A percentile compares a stretch with the other conserved stretches of the same genome.
phyloP scores from a whole-genome alignment of 2,113 vertebrate species.

The Cebus imitator region DNA sequence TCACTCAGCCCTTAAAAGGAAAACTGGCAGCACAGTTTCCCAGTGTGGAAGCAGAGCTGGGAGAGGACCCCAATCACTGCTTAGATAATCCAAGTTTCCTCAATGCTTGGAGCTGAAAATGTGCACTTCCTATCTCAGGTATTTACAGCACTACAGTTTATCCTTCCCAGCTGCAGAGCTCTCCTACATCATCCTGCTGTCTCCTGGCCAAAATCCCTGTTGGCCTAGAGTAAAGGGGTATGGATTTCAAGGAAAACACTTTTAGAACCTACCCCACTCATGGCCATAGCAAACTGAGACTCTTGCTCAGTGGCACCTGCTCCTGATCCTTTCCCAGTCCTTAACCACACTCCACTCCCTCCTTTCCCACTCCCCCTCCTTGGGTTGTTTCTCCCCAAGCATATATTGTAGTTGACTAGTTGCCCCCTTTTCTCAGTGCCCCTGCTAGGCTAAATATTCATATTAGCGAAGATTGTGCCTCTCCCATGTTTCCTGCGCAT shows the following conservation, averaged over 20 bases:
- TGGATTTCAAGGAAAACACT: neutral
- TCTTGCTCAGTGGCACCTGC: neutral
- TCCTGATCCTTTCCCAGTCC: neutral
- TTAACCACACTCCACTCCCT: neutral
- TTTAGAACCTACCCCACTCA: neutral
- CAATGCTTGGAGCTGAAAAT: neutral
- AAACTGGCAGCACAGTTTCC: neutral
- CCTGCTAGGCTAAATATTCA: too few species aligned
- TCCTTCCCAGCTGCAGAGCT: neutral
- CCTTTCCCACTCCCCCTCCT: neutral
- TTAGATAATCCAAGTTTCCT: neutral
- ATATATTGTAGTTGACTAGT: accelerated
- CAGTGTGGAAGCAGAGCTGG: neutral
- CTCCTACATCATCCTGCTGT: neutral
- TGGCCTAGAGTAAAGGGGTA: neutral
- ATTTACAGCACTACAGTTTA: neutral
- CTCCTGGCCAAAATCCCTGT: neutral
- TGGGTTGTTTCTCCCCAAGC: neutral
- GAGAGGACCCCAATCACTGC: neutral
- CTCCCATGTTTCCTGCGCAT: accelerated
- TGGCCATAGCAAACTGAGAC: accelerated
- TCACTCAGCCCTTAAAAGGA: neutral
- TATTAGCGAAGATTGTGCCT: accelerated
- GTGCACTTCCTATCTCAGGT: neutral
- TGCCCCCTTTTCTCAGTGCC: neutral